These are phyloP conservation scores for Podarcis raffonei DNA, from an alignment of 2,113 vertebrate genomes.

Conservation along the genomic window DNA sequence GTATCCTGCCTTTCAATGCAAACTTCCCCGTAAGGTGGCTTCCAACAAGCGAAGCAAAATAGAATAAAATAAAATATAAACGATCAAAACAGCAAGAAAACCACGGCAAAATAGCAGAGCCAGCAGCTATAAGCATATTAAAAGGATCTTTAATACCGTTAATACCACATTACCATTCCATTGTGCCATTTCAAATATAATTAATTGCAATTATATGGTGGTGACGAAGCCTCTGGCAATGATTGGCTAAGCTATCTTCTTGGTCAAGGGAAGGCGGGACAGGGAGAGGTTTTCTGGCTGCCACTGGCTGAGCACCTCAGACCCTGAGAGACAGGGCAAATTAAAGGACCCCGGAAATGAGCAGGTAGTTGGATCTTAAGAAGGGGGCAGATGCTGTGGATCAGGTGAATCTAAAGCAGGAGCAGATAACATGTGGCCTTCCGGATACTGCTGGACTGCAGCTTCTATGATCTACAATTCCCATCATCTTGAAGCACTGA, in stretches of 20 bases:
- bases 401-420: too few species aligned
- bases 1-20: neutral
- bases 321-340: neutral
- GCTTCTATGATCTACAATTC: too few species aligned
- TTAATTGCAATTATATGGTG: neutral
- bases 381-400: too few species aligned
- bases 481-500: too few species aligned
- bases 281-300: neutral
- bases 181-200: neutral
- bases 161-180: neutral
- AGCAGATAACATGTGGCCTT: too few species aligned
- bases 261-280: neutral
- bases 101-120: neutral
- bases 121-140: neutral
- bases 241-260: neutral
- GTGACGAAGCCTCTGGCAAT: neutral
- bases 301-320: neutral
- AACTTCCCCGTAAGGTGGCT: neutral
- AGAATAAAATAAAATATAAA: neutral
- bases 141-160: neutral
- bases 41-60: neutral
- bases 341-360: neutral
- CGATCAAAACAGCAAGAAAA: neutral
- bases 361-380: too few species aligned
- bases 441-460: too few species aligned